Conservation (phyloP, 2,797 vertebrate species). For the Scarus forsteni region DNA sequence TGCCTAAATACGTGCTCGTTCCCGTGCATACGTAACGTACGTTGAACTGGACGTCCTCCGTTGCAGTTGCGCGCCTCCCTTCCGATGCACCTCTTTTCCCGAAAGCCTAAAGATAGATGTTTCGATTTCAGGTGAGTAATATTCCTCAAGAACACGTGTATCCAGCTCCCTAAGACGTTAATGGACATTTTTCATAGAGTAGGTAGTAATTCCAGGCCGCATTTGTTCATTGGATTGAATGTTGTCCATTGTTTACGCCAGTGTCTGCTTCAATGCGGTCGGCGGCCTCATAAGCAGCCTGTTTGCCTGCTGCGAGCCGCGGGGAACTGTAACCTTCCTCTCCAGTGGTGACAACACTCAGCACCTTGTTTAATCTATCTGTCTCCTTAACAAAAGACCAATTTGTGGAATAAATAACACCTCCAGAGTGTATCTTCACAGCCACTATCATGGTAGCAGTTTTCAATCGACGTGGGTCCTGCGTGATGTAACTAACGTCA, state of each 20-base stretch:
- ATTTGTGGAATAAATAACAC: accelerated
- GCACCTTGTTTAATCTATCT: background rate
- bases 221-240: background rate
- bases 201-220: accelerated
- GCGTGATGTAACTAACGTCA: slow-evolving; percentile 64
- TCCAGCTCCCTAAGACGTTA: accelerated
- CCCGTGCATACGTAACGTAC: slow-evolving; percentile 41
- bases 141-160: accelerated
- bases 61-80: slow-evolving; percentile 79
- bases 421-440: accelerated
- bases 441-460: background rate
- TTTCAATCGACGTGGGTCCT: slow-evolving; percentile 32
- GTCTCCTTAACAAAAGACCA: accelerated
- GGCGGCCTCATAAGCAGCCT: slow-evolving; percentile 74
- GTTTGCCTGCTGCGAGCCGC: slow-evolving; percentile 45
- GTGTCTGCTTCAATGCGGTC: slow-evolving; percentile 37
- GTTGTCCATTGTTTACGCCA: slow-evolving; percentile 71
- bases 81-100: slow-evolving; percentile 65
- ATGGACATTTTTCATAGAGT: accelerated
- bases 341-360: background rate
- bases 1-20: slow-evolving; percentile 57
- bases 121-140: slow-evolving; percentile 85
- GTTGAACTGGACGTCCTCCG: slow-evolving; percentile 45
- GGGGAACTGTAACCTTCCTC: background rate
- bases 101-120: slow-evolving; percentile 80